Base-by-base conservation (phyloP, 92 coral and sea anemone species). In the Phenganax subtilis region DNA sequence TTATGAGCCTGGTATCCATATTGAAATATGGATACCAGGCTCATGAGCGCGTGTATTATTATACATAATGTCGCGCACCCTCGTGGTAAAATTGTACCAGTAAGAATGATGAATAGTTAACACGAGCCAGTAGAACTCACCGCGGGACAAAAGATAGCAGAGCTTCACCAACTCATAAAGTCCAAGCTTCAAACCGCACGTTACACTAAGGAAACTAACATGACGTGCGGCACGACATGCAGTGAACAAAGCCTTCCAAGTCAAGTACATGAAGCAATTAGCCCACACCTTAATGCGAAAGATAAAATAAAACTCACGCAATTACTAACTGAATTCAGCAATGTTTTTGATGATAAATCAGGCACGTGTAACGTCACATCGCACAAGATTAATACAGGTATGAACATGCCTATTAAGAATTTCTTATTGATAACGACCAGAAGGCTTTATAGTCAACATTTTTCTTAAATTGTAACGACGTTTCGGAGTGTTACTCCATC, bases 31-130 rank as follows among this genome's bases (percentile, higher is more conserved):
- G n/a, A n/a, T n/a, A n/a, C n/a, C n/a, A n/a, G n/a, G n/a, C n/a
- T n/a, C n/a, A n/a, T n/a, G n/a, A n/a, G n/a, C n/a, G n/a, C n/a
- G n/a, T n/a, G n/a, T n/a, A n/a, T n/a, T n/a, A 68, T 75, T 30
- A 75, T 82, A 37, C 86, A 86, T 68, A 76, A 47, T 0, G 83
- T 86, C 9, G 89, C 69, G 55, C 47, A 63, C 25, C 89, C 88
- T 9, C 44, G 59, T 10, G 76, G 76, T 74, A 81, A 81, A 82
- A 66, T 31, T 65, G 89, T 81, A 0, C 78, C 82, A 12, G 55
- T 80, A 30, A 71, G 85, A 73, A 51, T 75, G 44, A 85, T 81
- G 82, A 81, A 72, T 65, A 66, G 44, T 57, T 72, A 67, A 27
- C 57, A 61, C 37, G 76, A 65, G 17, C 58, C 78, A 66, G 16